Evolutionary conservation across 2,797 vertebrate species (phyloP), one percentile per base, ranked within the genome.

Genomic region (Thripadectes ignobilis): DNA sequence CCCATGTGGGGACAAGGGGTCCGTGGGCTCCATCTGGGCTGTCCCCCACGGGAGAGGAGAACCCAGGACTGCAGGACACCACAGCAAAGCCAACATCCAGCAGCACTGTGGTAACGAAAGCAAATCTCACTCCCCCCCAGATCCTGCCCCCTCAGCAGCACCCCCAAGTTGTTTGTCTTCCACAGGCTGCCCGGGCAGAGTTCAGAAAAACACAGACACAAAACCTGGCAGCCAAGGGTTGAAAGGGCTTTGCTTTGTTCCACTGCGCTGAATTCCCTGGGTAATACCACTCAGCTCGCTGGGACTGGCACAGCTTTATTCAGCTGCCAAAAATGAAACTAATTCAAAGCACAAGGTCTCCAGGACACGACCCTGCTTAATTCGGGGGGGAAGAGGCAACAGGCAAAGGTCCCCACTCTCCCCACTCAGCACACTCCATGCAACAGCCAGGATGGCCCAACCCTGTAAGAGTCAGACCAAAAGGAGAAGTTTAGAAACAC

Each of bases 271-370:
- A 83, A 95, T 92, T 95, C 96, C 94, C 91, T 58, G 96, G 90
- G 97, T 96, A 96, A 96, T 96, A 49, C 95, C 89, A 46, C 92
- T 95, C 93, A 89, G 95, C 96, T 92, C 94, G 29, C 91, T 11
- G 87, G 96, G 94, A 89, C 12, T 95, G 87, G 93, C 94, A 93
- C 48, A 7, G 92, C 96, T 97, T 96, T 92, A 86, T 92, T 90
- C 92, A 14, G 81, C 96, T 96, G 96, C 96, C 97, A 97, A 43
- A 94, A 94, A 91, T 36, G 77, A 93, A 95, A 93, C 94, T 96
- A 97, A 97, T 96, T 96, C 97, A 77, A 96, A 97, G 96, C 97
- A 97, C 94, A 93, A 96, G 96, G 91, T 89, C 90, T 93, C 89
- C 85, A 76, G 89, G 92, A 90, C 89, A 36, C 4, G 0, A 82